Evolutionary conservation across 1,140 invertebrate species (phyloP), one percentile per base, ranked within the genome.

Genomic region (Diplogasteroides magnus): DNA sequence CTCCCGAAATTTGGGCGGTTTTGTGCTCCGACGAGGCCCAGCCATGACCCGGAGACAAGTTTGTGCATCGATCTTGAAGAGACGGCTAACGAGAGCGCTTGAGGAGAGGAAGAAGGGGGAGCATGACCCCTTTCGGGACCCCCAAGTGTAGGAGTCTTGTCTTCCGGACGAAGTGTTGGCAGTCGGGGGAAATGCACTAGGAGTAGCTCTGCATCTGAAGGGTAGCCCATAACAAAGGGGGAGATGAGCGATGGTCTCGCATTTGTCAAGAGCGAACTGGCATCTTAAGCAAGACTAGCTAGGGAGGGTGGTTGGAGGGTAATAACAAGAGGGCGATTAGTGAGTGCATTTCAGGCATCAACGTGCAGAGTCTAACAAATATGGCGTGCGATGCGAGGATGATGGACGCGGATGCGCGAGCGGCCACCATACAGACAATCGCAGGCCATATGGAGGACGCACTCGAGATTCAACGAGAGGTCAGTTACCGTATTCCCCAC

Each of bases 401-500:
- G 80, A 82, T 82, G 80, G 80, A 82, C 65, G 65, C 71, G n/a
- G 80, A 82, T 68, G 80, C 81, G 1, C 37, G 80, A 58, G 70
- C 74, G n/a, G 80, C 80, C 31, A 82, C 80, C 15, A 78, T 83
- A 2, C 74, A 77, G 61, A 83, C 80, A 23, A 82, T 83, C n/a
- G 79, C 81, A 29, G 77, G 81, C 1, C 80, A 82, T 61, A 82
- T 82, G 81, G 81, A 82, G 57, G 80, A 82, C 67, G 79, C 81
- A 3, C 69, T 82, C 26, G 80, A 82, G 67, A 80, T 82, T 27
- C 80, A 82, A 55, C 69, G 81, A 68, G 80, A 82, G 57, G 81
- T 83, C 64, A 6, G 29, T 15, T 56, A 26, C n/a, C 64, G 27
- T 19, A 14, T 27, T 62, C 48, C 31, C 19, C 23, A 23, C 55